A percentile compares a stretch with the other conserved stretches of the same genome.
phyloP scores from a whole-genome alignment of 1,140 invertebrate genomes.

The Campoletis sonorensis region DNA sequence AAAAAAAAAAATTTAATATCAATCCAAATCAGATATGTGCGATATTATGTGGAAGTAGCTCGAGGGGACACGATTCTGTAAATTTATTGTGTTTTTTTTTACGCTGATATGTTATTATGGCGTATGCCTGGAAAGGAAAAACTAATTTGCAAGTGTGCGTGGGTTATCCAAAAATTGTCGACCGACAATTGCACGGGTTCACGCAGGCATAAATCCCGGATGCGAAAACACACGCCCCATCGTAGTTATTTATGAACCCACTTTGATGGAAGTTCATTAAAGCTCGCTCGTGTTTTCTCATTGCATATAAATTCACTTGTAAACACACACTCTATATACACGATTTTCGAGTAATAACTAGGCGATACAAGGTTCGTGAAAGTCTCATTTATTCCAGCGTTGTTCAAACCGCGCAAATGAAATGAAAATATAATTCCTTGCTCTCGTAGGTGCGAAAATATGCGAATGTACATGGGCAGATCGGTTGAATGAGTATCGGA shows the following conservation, averaged over 20 bases:
- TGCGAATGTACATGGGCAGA: neutral
- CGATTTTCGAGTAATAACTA: neutral
- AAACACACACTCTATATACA: neutral
- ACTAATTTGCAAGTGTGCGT: neutral
- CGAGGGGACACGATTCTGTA: too few relatives aligned
- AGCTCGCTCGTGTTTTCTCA: slow-evolving; percentile 26
- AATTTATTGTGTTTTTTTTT: neutral
- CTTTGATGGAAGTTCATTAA: slow-evolving; percentile 21
- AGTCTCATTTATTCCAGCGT: neutral
- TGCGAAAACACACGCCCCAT: neutral
- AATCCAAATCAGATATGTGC: neutral
- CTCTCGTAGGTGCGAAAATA: neutral
- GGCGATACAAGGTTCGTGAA: neutral
- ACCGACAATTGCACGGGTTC: slow-evolving; percentile 1
- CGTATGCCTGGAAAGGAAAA: neutral
- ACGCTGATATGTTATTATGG: neutral
- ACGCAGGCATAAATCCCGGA: neutral
- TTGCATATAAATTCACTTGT: neutral
- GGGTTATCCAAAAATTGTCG: slow-evolving; percentile 15
- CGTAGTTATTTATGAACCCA: slow-evolving; percentile 13
- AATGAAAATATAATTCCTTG: slow-evolving; percentile 12
- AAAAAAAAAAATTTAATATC: neutral
- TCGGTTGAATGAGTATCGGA: neutral
- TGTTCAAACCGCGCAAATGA: neutral
- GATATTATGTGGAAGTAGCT: neutral